Base-by-base conservation (phyloP, 2,113 vertebrate species). In the Notarius lentiginosus region DNA sequence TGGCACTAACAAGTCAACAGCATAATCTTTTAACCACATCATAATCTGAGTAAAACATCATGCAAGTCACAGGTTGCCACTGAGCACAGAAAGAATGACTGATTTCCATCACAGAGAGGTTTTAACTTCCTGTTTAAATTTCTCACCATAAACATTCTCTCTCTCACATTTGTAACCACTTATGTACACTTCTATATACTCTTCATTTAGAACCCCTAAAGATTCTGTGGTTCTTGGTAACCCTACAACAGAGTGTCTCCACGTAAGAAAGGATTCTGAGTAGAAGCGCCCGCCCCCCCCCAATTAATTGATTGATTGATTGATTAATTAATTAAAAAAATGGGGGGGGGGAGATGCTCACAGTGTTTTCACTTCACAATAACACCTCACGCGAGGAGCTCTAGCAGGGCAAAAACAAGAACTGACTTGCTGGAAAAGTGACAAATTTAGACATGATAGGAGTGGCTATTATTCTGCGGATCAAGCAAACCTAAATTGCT, bases 91-190 rank as follows among this genome's bases (percentile, higher is more conserved):
- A 5, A 61, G 60, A 20, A 61, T 15, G 34, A 47, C 18, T 47
- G 8, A 47, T 2, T 9, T 4, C 8, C 18, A 73, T 47, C 18
- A 73, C 70, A 47, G 70, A 7, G 8, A 73, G 17, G 5, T 12
- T 20, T 75, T 49, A 24, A 76, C 47, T 76, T 76, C 73, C 73
- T 53, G 47, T 76, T 11, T 15, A n/a, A 7, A 11, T 76, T 76
- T 76, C 73, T 76, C 73, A 76, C 73, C 24, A 51, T 76, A 51
- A 51, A 51, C 22, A 73, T 73, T 47, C 18, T 73, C 18, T 73
- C 18, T 22, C 41, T 41, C 30, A 70, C 30, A 2, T 34, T 34
- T 34, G 34, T 17, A 34, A 41, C 41, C 30, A 18, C 18, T 22
- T 73, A 22, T 22, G 1, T 18, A 41, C 17, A 8, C 7, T 72